Evolutionary conservation across 2,113 vertebrate genomes (phyloP).

Genomic region (Sterna hirundo): DNA sequence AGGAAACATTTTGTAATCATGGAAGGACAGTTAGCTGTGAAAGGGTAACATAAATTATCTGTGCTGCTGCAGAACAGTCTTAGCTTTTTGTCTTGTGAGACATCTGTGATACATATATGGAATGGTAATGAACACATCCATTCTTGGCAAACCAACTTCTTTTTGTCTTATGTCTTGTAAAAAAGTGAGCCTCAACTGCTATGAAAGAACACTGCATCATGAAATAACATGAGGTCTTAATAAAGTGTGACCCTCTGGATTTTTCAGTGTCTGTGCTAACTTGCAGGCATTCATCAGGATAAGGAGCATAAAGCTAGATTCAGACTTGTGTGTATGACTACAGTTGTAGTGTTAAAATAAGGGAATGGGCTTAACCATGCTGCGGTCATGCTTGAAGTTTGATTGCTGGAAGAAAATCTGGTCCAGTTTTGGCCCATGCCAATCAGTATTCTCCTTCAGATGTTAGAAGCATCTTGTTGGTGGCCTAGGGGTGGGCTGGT

Average conservation of each 20-base stretch:
- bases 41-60: background rate
- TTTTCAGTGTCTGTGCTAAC: background rate
- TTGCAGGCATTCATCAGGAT: background rate
- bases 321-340: background rate
- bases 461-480: background rate
- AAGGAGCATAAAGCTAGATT: background rate
- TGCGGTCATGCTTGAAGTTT: background rate
- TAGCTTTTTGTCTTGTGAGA: background rate
- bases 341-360: background rate
- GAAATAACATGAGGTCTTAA: background rate
- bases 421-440: background rate
- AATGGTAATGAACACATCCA: background rate
- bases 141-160: background rate
- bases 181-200: background rate
- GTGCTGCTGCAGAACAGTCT: background rate
- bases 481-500: background rate
- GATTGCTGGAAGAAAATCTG: background rate
- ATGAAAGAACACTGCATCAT: background rate
- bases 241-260: background rate
- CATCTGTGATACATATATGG: slow-evolving; percentile 14
- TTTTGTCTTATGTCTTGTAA: background rate
- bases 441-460: background rate
- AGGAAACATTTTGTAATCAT: background rate
- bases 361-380: rapidly evolving
- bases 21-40: background rate